Evolutionary conservation across 1,140 invertebrate species (phyloP).

Genomic region (Neodiprion pinetum): DNA sequence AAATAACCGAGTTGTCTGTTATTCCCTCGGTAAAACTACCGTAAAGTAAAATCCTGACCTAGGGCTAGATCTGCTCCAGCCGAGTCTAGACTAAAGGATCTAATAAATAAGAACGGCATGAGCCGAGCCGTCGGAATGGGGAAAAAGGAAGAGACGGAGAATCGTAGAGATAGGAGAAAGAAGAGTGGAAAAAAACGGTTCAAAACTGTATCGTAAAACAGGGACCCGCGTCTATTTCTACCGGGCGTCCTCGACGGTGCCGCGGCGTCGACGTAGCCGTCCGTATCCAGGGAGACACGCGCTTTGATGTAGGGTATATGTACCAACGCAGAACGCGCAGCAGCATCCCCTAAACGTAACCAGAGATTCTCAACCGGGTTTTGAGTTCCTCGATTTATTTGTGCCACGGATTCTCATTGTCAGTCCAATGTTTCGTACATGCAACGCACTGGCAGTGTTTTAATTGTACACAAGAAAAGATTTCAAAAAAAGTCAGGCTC

Average conservation of each 20-base stretch:
- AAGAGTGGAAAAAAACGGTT: not conserved
- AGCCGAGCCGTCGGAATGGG: not conserved
- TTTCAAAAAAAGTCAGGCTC: too few relatives aligned
- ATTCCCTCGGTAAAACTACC: not conserved
- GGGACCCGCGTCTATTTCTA: constrained; percentile 2
- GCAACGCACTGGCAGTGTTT: too few relatives aligned
- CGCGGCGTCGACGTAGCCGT: not conserved
- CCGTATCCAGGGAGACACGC: constrained; percentile 8
- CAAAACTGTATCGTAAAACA: constrained; percentile 6
- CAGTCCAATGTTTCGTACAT: too few relatives aligned
- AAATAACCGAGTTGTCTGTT: not conserved
- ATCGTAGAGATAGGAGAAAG: not conserved
- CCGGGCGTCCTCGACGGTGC: not conserved
- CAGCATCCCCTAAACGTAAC: constrained; percentile 15
- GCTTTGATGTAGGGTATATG: constrained; percentile 15
- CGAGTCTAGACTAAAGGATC: not conserved
- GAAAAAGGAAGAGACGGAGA: not conserved
- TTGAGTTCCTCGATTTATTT: not conserved
- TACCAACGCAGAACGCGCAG: constrained; percentile 5
- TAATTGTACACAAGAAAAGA: too few relatives aligned
- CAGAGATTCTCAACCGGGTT: constrained; percentile 19
- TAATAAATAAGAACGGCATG: constrained; percentile 4
- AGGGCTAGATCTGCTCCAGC: not conserved
- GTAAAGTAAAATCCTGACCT: constrained; percentile 3
- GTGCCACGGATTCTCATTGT: too few relatives aligned